A percentile compares a stretch with the other conserved stretches of the same genome.
phyloP scores from a whole-genome alignment of 2,888 invertebrate species.

The Alloscopus bannaensis region DNA sequence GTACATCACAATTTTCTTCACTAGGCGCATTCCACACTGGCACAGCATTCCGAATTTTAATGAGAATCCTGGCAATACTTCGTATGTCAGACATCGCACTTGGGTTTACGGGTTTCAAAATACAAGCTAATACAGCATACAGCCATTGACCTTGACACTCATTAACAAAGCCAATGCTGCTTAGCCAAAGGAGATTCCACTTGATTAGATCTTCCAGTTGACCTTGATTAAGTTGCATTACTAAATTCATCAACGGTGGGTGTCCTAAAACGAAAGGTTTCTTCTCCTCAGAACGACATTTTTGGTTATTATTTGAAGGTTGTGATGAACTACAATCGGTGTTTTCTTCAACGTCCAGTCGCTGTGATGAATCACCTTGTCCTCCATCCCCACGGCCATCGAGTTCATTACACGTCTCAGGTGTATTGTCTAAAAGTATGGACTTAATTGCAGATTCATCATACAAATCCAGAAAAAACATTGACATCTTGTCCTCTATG shows the following conservation, averaged over 20 bases:
- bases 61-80: slow-evolving; percentile 52
- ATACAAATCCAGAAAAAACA: slow-evolving; percentile 43
- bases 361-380: neutral
- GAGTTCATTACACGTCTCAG: slow-evolving; percentile 21
- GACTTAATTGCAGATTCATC: slow-evolving; percentile 6
- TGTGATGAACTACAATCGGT: neutral
- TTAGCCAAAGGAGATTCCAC: slow-evolving; percentile 63
- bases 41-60: slow-evolving; percentile 34
- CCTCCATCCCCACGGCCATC: neutral
- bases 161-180: slow-evolving; percentile 62
- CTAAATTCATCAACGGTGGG: slow-evolving; percentile 55
- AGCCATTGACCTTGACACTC: slow-evolving; percentile 69
- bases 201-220: slow-evolving; percentile 63
- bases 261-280: slow-evolving; percentile 30
- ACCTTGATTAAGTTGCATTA: slow-evolving; percentile 60
- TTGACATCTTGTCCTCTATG: slow-evolving; percentile 18
- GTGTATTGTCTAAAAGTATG: neutral
- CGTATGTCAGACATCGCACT: slow-evolving; percentile 67
- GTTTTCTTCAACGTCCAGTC: neutral
- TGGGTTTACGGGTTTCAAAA: slow-evolving; percentile 68
- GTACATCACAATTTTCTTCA: neutral
- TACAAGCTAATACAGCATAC: slow-evolving; percentile 64
- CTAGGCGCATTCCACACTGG: neutral
- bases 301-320: neutral
- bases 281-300: no score